phyloP scores from a whole-genome alignment of 2,113 vertebrate genomes.

The Saccopteryx bilineata region DNA sequence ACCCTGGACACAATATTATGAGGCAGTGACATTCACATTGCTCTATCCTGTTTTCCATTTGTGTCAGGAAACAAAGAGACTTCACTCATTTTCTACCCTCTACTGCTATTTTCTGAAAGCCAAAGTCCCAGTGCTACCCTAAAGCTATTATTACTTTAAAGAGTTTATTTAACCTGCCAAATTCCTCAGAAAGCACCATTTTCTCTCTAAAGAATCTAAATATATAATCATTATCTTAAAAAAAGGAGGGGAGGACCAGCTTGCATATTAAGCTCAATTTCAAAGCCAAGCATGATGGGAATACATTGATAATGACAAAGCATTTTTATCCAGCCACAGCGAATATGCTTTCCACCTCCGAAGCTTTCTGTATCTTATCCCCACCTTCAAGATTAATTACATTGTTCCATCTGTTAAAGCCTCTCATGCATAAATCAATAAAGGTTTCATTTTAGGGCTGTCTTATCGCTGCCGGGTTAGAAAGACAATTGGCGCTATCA shows the following conservation, averaged over 20 bases:
- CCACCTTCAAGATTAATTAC: conserved; percentile 21
- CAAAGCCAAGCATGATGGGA: conserved; percentile 55
- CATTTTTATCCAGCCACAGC: conserved; percentile 70
- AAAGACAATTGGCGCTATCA: conserved; percentile 76
- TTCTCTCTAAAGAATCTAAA: neutral
- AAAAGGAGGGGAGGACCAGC: neutral
- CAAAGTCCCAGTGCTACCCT: neutral
- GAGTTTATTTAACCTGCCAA: conserved; percentile 35
- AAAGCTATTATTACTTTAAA: neutral
- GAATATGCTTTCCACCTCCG: conserved; percentile 11
- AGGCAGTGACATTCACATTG: neutral
- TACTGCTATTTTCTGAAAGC: neutral
- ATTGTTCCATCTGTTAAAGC: conserved; percentile 1
- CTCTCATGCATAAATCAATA: neutral
- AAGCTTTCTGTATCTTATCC: conserved; percentile 46
- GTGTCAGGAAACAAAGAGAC: conserved; percentile 53
- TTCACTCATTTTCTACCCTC: neutral
- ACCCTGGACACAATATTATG: neutral
- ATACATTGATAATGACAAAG: conserved; percentile 71
- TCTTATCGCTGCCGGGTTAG: neutral
- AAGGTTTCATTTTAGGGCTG: conserved; percentile 47
- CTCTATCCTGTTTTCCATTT: neutral
- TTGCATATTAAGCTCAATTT: conserved; percentile 19
- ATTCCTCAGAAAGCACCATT: neutral
- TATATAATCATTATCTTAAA: conserved; percentile 19